Evolutionary conservation across 2,113 vertebrate genomes (phyloP), one percentile per base, ranked within the genome.

Genomic region (Oryzias melastigma): DNA sequence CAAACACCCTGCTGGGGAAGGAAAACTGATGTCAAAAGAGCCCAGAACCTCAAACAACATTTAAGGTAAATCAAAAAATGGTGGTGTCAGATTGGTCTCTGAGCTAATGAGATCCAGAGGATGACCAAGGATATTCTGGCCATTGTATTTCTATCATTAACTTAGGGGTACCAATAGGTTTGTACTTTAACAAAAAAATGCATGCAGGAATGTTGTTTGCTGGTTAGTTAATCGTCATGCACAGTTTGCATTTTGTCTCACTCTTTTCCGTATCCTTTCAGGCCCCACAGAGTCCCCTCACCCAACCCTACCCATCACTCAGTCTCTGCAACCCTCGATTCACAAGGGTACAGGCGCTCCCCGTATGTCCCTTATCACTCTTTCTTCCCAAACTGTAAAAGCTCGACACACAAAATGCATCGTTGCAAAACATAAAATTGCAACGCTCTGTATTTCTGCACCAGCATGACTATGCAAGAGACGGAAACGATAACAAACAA

Each of bases 301-400:
- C 91, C 83, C 91, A 93, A 90, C 89, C 63, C 91, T 86, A 86
- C 90, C 91, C 90, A 83, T 91, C 88, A 91, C 80, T 81, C 88
- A 90, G 67, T 90, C 90, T 91, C 87, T 87, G 68, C 85, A 79
- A 75, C 83, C 91, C 90, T 82, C 87, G 65, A 89, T 90, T 85
- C 90, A 87, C 87, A 94, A 93, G 90, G 92, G 92, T 92, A 95
- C 90, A 91, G 85, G 78, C 85, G 87, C 87, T 87, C 77, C 78
- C 74, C 45, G 62, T 35, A 35, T 62, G 62, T 57, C 58, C 69
- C 71, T 56, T 5, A 53, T 35, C 52, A 19, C 18, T 19, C 51
- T 22, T 58, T 50, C 3, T 8, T 8, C 8, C 35, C 35, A 35
- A 35, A 35, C 35, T 35, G 10, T 35, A 35, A 35, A 35, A 2